Conservation (phyloP, 2,888 invertebrate species). For the Nomada fabriciana region DNA sequence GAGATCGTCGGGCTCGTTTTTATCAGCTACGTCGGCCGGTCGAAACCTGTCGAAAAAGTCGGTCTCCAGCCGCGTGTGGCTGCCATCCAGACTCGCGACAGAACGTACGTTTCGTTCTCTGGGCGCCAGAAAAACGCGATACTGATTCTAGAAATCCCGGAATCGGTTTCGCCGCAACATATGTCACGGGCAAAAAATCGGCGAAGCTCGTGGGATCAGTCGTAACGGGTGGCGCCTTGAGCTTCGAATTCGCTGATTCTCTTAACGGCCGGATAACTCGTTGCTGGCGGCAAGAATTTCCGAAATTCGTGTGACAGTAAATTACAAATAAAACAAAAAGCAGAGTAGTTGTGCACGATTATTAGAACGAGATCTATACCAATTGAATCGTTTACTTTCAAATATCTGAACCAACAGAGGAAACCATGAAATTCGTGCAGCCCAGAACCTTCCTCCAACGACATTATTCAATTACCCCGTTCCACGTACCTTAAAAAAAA, state of each 20-base stretch:
- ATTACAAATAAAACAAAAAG: too few relatives aligned
- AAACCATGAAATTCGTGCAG: not conserved
- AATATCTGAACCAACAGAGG: constrained; percentile 1
- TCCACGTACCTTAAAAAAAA: not conserved
- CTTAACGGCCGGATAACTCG: not conserved
- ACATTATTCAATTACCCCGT: not conserved
- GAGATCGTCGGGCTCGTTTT: constrained; percentile 52
- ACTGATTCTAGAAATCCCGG: constrained; percentile 58
- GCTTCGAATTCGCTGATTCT: not conserved
- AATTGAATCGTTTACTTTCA: too few relatives aligned
- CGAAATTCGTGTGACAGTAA: too few relatives aligned
- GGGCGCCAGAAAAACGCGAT: constrained; percentile 51
- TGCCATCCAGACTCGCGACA: constrained; percentile 63
- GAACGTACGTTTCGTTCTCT: constrained; percentile 35
- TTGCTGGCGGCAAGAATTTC: too few relatives aligned
- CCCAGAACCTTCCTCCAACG: too few relatives aligned
- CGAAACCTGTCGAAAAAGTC: constrained; percentile 57
- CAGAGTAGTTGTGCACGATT: too few relatives aligned
- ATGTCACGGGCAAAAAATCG: constrained; percentile 22
- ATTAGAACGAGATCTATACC: too few relatives aligned
- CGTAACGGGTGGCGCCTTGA: not conserved
- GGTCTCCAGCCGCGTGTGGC: constrained; percentile 66
- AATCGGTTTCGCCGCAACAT: constrained; percentile 32
- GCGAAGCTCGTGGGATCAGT: constrained; percentile 24
- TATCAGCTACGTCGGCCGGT: constrained; percentile 49